A percentile compares a stretch with the other conserved stretches of the same genome.
Evolutionary conservation across 2,113 vertebrate species (phyloP).

Genomic region (Nasalis larvatus): DNA sequence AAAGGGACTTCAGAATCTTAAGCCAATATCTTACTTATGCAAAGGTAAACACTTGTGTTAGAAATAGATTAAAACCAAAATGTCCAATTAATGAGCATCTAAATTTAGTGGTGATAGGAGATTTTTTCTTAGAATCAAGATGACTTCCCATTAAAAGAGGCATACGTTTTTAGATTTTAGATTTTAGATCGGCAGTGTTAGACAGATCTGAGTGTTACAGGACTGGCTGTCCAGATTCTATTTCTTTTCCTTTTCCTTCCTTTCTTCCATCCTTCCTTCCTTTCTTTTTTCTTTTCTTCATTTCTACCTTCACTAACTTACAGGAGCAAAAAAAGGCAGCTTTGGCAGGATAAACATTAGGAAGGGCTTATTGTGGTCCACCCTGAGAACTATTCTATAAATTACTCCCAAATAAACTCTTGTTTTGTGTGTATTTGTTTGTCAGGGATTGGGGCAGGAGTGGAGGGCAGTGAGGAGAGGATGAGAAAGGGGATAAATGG

Average conservation of each 20-base stretch:
- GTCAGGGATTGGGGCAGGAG: too few species aligned
- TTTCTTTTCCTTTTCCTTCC: background rate
- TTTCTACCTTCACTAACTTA: background rate
- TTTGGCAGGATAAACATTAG: background rate
- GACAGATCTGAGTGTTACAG: background rate
- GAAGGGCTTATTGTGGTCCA: background rate
- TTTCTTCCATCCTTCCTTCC: background rate
- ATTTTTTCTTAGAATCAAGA: background rate
- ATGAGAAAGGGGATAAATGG: background rate
- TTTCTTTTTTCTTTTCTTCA: background rate
- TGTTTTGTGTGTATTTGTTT: too few species aligned
- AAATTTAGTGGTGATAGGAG: background rate
- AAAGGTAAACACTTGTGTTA: background rate
- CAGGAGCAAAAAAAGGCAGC: background rate
- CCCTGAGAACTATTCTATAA: background rate
- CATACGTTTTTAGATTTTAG: background rate
- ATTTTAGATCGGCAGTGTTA: background rate
- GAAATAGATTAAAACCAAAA: background rate
- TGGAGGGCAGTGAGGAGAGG: background rate
- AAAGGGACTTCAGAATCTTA: background rate
- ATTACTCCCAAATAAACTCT: background rate
- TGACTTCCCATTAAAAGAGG: background rate
- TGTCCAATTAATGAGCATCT: background rate
- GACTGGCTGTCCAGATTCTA: background rate
- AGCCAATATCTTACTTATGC: background rate